Evolutionary conservation across 1,140 invertebrate species (phyloP).

Genomic region (Chymomyza costata): DNA sequence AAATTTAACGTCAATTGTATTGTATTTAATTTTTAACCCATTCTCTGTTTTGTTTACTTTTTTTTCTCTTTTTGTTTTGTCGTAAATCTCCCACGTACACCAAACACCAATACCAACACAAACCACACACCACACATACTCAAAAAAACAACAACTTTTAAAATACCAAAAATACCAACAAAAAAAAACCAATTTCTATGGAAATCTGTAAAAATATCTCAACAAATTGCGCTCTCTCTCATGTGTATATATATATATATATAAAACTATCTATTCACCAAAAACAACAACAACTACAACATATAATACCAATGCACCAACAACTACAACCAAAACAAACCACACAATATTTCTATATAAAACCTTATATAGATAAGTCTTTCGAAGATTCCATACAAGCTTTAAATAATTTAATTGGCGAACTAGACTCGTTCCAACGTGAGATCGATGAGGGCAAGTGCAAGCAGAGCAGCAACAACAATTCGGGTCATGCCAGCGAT

Average conservation of each 20-base stretch:
- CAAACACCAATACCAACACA: neutral
- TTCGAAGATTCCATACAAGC: slow-evolving; percentile 75
- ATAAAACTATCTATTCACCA: slow-evolving; percentile 10
- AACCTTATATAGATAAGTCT: slow-evolving; percentile 61
- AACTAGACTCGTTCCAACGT: slow-evolving; percentile 75
- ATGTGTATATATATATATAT: too few species aligned
- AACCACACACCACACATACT: slow-evolving; percentile 4
- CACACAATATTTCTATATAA: slow-evolving; percentile 40
- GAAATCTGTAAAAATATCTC: neutral
- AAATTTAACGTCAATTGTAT: too few species aligned
- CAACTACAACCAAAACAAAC: slow-evolving; percentile 36
- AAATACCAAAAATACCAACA: slow-evolving; percentile 15
- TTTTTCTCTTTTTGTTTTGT: slow-evolving; percentile 37
- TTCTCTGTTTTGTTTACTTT: slow-evolving; percentile 34
- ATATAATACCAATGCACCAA: slow-evolving; percentile 26
- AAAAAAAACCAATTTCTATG: slow-evolving; percentile 1
- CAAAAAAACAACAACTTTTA: slow-evolving; percentile 7
- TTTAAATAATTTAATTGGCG: slow-evolving; percentile 75
- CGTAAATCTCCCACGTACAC: slow-evolving; percentile 21
- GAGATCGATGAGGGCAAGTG: slow-evolving; percentile 74
- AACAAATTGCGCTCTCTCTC: slow-evolving; percentile 1
- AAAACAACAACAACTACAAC: slow-evolving; percentile 29
- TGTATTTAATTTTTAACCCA: slow-evolving; percentile 52
- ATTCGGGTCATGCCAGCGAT: slow-evolving; percentile 12
- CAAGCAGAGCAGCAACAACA: slow-evolving; percentile 43